Percentiles rank a stretch among this genome's conserved stretches.
phyloP scores from a whole-genome alignment of 2,888 invertebrate genomes.

The Napeogenes inachia region DNA sequence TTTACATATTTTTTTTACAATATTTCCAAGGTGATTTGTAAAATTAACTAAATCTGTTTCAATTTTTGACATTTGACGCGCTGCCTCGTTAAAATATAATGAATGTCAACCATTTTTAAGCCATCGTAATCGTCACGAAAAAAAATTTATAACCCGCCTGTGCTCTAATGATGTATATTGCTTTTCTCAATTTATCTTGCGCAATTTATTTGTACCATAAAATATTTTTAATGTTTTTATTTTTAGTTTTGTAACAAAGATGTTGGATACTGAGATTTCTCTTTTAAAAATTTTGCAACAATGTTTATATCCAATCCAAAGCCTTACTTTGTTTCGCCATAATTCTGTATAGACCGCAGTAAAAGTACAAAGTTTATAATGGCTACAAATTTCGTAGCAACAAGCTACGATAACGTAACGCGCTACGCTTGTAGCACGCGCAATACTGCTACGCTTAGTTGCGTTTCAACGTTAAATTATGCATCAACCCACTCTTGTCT shows the following conservation, averaged over 20 bases:
- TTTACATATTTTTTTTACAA: neutral
- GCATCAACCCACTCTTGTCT: conserved; percentile 4
- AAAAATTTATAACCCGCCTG: neutral
- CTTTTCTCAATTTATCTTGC: neutral
- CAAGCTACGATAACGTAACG: conserved; percentile 7
- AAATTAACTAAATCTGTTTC: conserved; percentile 3
- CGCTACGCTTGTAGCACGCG: conserved; percentile 6
- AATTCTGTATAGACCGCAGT: conserved; percentile 1
- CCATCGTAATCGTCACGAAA: conserved; percentile 4
- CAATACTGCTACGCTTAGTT: conserved; percentile 7
- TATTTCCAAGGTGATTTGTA: neutral
- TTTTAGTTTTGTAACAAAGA: neutral
- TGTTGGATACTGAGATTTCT: too few relatives aligned
- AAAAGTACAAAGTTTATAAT: conserved; percentile 7
- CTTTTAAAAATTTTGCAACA: neutral
- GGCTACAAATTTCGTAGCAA: conserved; percentile 7
- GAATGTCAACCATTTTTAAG: conserved; percentile 11
- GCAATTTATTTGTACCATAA: neutral
- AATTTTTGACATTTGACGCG: conserved; percentile 11
- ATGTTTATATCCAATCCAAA: neutral
- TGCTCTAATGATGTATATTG: neutral
- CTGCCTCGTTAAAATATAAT: conserved; percentile 13
- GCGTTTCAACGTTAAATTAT: conserved; percentile 7
- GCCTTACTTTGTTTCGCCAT: neutral
- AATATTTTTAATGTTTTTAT: neutral